Base-by-base conservation (phyloP, 2,113 vertebrate genomes). In the Carlito syrichta region DNA sequence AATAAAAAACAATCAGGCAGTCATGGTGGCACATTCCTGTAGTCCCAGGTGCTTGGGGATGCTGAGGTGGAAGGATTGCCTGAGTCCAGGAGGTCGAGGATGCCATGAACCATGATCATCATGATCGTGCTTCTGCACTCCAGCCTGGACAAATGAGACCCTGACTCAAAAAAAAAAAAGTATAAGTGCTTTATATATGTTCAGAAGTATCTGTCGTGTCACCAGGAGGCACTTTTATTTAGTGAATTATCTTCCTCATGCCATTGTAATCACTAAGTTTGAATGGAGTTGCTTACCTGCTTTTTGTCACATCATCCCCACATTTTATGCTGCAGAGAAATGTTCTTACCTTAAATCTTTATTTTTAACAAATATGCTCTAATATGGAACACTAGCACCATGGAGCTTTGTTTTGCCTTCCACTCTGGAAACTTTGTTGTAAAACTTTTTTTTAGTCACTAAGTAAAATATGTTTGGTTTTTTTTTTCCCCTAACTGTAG, bases 401-500 rank as follows among this genome's bases (percentile, higher is more conserved):
- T 54, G 25, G 60, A 69, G 30, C 89, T 94, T 78, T 84, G 32
- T 85, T 89, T 97, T 91, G 62, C 56, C 58, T 90, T 87, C 66
- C 40, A 14, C 52, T 95, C 38, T 73, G 66, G 45, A 94, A 95
- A 87, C 10, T 43, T 48, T 83, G 35, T 22, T 35, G 22, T 95
- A 93, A 95, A 73, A 91, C 30, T 74, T 86, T 69, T n/a, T 52
- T 92, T 89, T 87, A 82, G 43, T 92, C 92, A 32, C 13, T 92
- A 63, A 92, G 68, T 89, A 8, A 95, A 96, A 94, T 93, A 54
- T 66, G 48, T 2, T 73, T 84, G 76, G 90, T 96, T 94, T 92
- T 76, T n/a, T n/a, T n/a, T n/a, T n/a, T n/a, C n/a, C n/a, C n/a
- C 78, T 40, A 95, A 83, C 63, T 54, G 0, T 93, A 84, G 60